Base-by-base conservation (phyloP, 2,888 invertebrate genomes). In the Mythimna ferrago region DNA sequence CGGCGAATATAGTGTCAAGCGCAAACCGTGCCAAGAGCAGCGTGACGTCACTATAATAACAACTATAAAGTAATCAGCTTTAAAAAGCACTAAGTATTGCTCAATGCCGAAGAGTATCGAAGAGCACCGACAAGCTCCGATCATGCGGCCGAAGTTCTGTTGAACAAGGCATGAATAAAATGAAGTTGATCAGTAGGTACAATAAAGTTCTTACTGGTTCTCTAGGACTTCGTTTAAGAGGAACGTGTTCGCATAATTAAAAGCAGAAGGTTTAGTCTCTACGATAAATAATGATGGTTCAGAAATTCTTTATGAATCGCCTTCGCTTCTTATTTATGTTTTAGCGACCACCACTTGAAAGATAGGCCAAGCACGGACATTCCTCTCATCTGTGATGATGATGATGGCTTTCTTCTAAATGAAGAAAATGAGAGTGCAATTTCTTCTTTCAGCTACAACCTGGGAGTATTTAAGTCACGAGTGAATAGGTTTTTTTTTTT, bases 11-110 rank as follows among this genome's bases (percentile, higher is more conserved):
- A 54, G 16, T 57, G 75, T 56, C 60, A 72, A 74, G 65, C 73
- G 67, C 73, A 64, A 79, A 61, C 57, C 69, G 58, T 26, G 54
- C 32, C 38, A 9, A 56, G 14, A 57, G 7, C 32, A 64, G 61
- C 69, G 71, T 83, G 75, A 72, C 80, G 71, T 78, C 68, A 78
- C 63, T 56, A 11, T 6, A n/a, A 35, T 51, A 2, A 48, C 5
- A 48, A 48, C 48, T 48, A 48, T 48, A 48, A 48, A 51, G 21
- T 67, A 56, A 61, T 56, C 48, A 68, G 6, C 32, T 48, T 41
- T 32, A 38, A 62, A 62, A 54, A 51, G 32, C 41, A 35, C 54
- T 56, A 44, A 38, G n/a, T 57, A 26, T 69, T 72, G 66, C 58
- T 64, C n/a, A 56, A 65, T 19, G 32, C 11, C 67, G 64, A 67